Conservation (phyloP, 2,113 vertebrate species). For the Nesoenas mayeri region DNA sequence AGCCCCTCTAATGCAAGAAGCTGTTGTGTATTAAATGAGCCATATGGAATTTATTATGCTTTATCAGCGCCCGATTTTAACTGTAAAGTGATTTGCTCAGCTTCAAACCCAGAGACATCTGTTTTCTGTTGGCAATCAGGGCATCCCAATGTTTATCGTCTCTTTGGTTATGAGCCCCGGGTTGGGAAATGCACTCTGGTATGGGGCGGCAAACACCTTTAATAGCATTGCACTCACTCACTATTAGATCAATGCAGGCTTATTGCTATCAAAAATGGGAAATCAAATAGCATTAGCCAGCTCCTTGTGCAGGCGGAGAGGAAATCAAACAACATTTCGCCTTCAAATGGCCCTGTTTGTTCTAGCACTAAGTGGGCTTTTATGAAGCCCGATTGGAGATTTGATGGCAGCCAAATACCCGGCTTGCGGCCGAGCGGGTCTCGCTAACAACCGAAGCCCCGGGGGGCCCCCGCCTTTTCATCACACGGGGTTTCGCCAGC, state of each 20-base stretch:
- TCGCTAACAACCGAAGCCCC: slow-evolving; percentile 71
- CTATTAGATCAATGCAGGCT: slow-evolving; percentile 97
- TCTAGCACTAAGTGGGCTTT: slow-evolving; percentile 95
- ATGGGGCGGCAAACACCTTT: slow-evolving; percentile 91
- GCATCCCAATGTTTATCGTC: slow-evolving; percentile 94
- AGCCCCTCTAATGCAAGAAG: slow-evolving; percentile 87
- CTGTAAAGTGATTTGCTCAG: slow-evolving; percentile 99
- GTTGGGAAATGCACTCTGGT: slow-evolving; percentile 92
- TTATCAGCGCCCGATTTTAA: slow-evolving; percentile 98
- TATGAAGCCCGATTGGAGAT: slow-evolving; percentile 89
- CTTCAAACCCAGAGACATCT: slow-evolving; percentile 93
- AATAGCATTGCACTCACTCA: slow-evolving; percentile 95
- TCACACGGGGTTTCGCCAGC: background rate
- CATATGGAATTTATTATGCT: slow-evolving; percentile 99
- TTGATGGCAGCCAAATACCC: slow-evolving; percentile 93
- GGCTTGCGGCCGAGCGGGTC: slow-evolving; percentile 72
- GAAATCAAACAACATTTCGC: slow-evolving; percentile 93
- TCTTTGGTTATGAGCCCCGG: slow-evolving; percentile 93
- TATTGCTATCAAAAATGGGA: slow-evolving; percentile 98
- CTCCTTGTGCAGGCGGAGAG: slow-evolving; percentile 80
- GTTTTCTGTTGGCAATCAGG: slow-evolving; percentile 91
- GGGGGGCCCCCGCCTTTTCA: slow-evolving; percentile 62
- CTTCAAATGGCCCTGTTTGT: slow-evolving; percentile 90
- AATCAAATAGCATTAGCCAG: slow-evolving; percentile 98
- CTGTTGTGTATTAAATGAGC: slow-evolving; percentile 98